phyloP scores from a whole-genome alignment of 2,888 invertebrate species.

The Sarcophaga carnaria region DNA sequence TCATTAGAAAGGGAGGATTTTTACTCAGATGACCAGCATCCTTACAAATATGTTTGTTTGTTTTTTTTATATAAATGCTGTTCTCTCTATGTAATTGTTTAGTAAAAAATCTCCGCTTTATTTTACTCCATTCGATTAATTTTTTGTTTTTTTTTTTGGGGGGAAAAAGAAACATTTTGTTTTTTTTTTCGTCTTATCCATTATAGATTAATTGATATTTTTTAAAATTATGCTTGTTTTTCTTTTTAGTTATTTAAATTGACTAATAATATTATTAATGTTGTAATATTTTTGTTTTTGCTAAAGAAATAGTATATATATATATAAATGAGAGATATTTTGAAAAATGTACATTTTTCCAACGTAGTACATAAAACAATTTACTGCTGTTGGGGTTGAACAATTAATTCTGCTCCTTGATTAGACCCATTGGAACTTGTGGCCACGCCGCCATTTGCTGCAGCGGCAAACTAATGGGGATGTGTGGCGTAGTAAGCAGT shows the following conservation, averaged over 20 bases:
- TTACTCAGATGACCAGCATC: slow-evolving; percentile 60
- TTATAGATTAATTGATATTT: slow-evolving; percentile 65
- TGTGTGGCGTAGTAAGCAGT: too few species aligned
- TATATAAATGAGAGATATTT: too few species aligned
- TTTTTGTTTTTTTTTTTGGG: slow-evolving; percentile 27
- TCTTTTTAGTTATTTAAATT: slow-evolving; percentile 49
- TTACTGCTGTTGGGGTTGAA: too few species aligned
- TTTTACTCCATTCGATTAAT: slow-evolving; percentile 32
- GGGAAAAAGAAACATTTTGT: slow-evolving; percentile 64
- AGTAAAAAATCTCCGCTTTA: slow-evolving; percentile 47
- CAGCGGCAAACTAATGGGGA: too few species aligned
- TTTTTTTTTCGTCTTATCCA: slow-evolving; percentile 55
- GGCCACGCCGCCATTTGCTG: too few species aligned
- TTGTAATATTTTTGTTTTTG: neutral
- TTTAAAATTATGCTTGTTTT: slow-evolving; percentile 53
- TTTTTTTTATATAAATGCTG: slow-evolving; percentile 56
- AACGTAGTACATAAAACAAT: too few species aligned
- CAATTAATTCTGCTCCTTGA: too few species aligned
- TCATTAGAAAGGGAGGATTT: slow-evolving; percentile 41
- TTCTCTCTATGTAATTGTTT: slow-evolving; percentile 16
- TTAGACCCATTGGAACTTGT: too few species aligned
- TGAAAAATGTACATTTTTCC: too few species aligned
- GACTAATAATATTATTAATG: slow-evolving; percentile 56
- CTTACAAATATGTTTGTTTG: slow-evolving; percentile 45
- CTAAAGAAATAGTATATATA: too few species aligned